Percentiles rank a stretch among this genome's conserved stretches.
Evolutionary conservation across 2,113 vertebrate genomes (phyloP).

Genomic region (Cynocephalus volans): DNA sequence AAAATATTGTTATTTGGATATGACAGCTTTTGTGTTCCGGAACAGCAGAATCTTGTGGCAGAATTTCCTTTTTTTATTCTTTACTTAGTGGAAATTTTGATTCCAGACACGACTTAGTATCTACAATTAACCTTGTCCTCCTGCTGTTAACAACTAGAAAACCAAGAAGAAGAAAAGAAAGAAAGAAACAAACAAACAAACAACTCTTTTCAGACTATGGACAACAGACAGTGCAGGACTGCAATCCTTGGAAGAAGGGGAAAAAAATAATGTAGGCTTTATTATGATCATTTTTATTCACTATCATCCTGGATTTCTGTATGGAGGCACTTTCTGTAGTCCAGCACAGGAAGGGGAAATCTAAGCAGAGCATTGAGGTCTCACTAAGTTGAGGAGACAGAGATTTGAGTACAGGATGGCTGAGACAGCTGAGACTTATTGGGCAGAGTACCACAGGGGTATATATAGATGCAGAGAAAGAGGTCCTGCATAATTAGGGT

Average conservation of each 20-base stretch:
- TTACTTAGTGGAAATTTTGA: neutral
- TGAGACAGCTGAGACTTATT: neutral
- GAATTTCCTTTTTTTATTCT: neutral
- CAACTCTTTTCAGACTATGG: neutral
- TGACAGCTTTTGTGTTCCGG: neutral
- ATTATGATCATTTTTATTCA: no score
- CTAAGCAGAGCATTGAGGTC: neutral
- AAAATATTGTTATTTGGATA: neutral
- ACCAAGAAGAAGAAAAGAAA: no score
- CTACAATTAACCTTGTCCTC: no score
- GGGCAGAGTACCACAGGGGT: neutral
- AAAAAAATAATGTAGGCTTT: neutral
- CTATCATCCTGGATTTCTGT: neutral
- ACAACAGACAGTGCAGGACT: neutral
- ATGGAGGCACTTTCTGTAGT: no score
- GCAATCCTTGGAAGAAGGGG: neutral
- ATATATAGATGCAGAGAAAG: neutral
- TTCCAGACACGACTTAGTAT: neutral
- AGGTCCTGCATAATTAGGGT: neutral
- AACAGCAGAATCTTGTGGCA: neutral
- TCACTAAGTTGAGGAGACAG: neutral
- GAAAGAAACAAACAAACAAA: neutral
- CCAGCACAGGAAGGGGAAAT: neutral
- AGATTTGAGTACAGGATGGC: neutral
- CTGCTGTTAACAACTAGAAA: neutral